Evolutionary conservation across 1,140 invertebrate genomes (phyloP).

Genomic region (Octopus bimaculoides): DNA sequence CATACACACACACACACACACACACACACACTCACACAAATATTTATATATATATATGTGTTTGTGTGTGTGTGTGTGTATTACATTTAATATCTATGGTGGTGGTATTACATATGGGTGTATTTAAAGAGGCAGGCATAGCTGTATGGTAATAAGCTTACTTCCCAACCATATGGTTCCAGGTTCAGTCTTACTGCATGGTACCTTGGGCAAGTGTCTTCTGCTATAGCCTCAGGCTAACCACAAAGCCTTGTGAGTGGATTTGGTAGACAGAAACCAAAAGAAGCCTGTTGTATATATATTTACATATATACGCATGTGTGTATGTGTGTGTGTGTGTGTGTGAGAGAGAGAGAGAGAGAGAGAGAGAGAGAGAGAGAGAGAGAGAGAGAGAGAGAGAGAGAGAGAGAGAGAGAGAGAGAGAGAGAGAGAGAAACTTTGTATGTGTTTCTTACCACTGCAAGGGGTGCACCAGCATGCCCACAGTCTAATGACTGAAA

Average conservation of each 20-base stretch:
- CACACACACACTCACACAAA: not conserved
- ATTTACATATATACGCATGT: not conserved
- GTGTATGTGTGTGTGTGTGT: not conserved
- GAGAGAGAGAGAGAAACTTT: not conserved
- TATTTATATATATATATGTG: not conserved
- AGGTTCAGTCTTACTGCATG: no score
- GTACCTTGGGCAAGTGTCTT: no score
- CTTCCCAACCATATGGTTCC: no score
- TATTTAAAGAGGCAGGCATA: not conserved
- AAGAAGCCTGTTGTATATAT: not conserved
- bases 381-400: not conserved
- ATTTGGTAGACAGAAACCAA: no score
- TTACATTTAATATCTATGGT: not conserved
- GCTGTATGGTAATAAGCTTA: no score
- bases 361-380: not conserved
- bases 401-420: not conserved
- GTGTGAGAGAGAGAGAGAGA: not conserved
- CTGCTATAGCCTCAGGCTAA: no score
- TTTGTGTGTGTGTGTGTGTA: not conserved
- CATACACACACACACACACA: not conserved
- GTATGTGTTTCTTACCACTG: not conserved
- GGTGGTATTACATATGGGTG: not conserved
- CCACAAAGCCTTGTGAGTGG: no score
- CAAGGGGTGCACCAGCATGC: no score
- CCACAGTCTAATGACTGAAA: no score